A percentile compares a stretch with the other conserved stretches of the same genome.
phyloP scores from a whole-genome alignment of 2,888 invertebrate species.

The Sesia apiformis region DNA sequence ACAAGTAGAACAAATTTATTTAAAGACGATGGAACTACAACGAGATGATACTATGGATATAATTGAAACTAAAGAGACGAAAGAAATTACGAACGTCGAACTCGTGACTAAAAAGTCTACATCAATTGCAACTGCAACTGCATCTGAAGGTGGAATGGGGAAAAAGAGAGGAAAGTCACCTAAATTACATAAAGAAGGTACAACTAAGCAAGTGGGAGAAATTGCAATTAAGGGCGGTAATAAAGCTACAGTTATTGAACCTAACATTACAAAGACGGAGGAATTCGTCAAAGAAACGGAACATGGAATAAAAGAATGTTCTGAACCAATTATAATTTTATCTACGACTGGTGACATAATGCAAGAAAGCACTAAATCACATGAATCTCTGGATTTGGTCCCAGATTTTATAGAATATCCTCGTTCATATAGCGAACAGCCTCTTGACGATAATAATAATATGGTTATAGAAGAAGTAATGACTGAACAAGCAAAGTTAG shows the following conservation, averaged over 20 bases:
- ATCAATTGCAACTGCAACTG: too few relatives aligned
- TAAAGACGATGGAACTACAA: background rate
- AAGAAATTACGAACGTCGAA: background rate
- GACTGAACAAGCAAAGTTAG: slow-evolving; percentile 20
- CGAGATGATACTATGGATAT: background rate
- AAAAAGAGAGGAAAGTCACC: slow-evolving; percentile 13
- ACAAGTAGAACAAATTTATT: too few relatives aligned
- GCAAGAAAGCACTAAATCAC: slow-evolving; percentile 16
- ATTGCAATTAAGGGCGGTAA: slow-evolving; percentile 4
- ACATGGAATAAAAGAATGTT: too few relatives aligned
- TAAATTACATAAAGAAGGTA: slow-evolving; percentile 4
- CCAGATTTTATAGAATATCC: slow-evolving; percentile 41
- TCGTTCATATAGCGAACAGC: slow-evolving; percentile 44
- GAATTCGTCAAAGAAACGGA: slow-evolving; percentile 6
- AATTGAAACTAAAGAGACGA: too few relatives aligned
- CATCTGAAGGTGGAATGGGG: background rate
- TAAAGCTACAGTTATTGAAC: background rate
- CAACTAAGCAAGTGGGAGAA: slow-evolving; percentile 14
- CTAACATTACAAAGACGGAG: background rate
- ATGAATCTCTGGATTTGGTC: background rate
- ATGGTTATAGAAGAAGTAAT: slow-evolving; percentile 46
- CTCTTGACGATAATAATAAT: slow-evolving; percentile 43
- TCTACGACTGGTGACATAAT: background rate
- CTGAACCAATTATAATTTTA: background rate
- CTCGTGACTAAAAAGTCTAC: background rate